These are phyloP conservation scores for Drosophila atripex DNA, from an alignment of 2,888 invertebrate species.

Conservation along the genomic window DNA sequence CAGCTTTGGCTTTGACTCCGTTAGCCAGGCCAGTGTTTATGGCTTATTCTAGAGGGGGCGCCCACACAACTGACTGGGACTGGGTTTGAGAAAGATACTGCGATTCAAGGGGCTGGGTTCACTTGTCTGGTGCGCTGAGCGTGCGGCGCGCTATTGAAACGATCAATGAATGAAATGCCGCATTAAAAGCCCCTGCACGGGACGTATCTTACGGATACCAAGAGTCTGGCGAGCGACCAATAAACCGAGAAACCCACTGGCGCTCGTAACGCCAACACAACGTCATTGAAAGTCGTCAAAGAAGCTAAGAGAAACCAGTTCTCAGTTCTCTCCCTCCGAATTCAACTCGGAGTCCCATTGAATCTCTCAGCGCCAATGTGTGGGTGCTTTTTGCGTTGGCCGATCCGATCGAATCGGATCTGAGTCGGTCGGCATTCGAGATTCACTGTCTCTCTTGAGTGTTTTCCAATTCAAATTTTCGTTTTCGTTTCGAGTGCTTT, in stretches of 20 bases:
- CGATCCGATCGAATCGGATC: slow-evolving; percentile 23
- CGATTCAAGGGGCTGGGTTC: slow-evolving; percentile 16
- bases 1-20: slow-evolving; percentile 78
- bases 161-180: slow-evolving; percentile 82
- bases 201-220: slow-evolving; percentile 59
- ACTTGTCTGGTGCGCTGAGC: slow-evolving; percentile 71
- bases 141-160: slow-evolving; percentile 76
- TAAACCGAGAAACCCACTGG: slow-evolving; percentile 82
- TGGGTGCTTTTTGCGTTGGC: slow-evolving; percentile 65
- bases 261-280: slow-evolving; percentile 51
- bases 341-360: not conserved
- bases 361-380: slow-evolving; percentile 54
- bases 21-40: slow-evolving; percentile 62
- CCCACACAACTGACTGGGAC: slow-evolving; percentile 30
- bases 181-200: slow-evolving; percentile 67
- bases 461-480: slow-evolving; percentile 58
- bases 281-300: slow-evolving; percentile 49
- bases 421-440: slow-evolving; percentile 5
- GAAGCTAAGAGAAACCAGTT: slow-evolving; percentile 62
- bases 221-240: slow-evolving; percentile 64
- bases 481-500: slow-evolving; percentile 66
- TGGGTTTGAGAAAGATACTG: not conserved
- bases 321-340: slow-evolving; percentile 47
- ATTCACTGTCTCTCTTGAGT: slow-evolving; percentile 57
- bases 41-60: slow-evolving; percentile 32